These are phyloP conservation scores for Catharus bicknelli DNA, from an alignment of 2,113 vertebrate species.

Conservation along the genomic window DNA sequence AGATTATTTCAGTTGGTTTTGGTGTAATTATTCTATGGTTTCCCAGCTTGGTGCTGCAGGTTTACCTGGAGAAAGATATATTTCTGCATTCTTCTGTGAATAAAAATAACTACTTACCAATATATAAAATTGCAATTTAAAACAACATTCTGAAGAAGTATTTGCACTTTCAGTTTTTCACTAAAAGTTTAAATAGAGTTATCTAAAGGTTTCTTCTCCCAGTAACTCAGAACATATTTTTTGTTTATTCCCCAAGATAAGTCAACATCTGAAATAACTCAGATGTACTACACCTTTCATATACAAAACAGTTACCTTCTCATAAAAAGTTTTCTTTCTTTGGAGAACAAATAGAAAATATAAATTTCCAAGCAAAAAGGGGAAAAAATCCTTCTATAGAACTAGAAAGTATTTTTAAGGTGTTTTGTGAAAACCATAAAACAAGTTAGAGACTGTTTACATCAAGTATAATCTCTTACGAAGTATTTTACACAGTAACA, in stretches of 20 bases:
- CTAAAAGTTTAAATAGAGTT: background rate
- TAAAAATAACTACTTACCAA: background rate
- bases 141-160: background rate
- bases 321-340: background rate
- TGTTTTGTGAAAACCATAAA: background rate
- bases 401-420: background rate
- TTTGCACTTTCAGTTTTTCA: background rate
- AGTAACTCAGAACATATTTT: background rate
- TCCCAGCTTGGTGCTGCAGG: background rate
- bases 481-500: background rate
- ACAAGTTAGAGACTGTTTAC: background rate
- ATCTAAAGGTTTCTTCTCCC: background rate
- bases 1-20: background rate
- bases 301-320: background rate
- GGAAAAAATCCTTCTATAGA: background rate
- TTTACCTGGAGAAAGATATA: background rate
- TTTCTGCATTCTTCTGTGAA: background rate
- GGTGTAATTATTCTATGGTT: background rate
- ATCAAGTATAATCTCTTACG: background rate
- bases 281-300: background rate
- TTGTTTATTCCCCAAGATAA: background rate
- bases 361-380: background rate
- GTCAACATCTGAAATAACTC: background rate
- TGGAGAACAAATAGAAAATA: background rate
- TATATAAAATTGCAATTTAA: background rate